These are phyloP conservation scores for Brachionus paranguensis DNA, from an alignment of 1,140 invertebrate species.

Conservation along the genomic window DNA sequence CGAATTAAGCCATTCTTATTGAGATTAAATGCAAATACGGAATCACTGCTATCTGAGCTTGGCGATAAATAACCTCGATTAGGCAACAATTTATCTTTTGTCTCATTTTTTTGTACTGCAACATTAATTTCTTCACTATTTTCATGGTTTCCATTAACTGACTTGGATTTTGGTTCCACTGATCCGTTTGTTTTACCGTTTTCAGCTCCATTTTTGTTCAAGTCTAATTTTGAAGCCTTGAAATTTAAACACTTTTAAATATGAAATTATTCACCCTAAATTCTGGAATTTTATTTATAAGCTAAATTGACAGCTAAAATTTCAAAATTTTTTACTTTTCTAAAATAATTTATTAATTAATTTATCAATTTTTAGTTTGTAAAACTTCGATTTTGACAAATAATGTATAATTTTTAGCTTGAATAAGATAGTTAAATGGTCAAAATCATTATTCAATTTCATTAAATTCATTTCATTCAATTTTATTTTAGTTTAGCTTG, in stretches of 20 bases:
- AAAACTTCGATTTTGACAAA: no score
- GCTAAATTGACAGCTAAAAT: no score
- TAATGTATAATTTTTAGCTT: no score
- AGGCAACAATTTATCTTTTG: not conserved
- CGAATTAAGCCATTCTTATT: not conserved
- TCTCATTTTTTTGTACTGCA: not conserved
- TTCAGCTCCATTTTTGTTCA: not conserved
- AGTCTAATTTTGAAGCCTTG: not conserved
- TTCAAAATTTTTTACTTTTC: no score
- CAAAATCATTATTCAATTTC: no score
- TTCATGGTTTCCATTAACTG: not conserved
- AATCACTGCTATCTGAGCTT: conserved; percentile 28
- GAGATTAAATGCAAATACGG: not conserved
- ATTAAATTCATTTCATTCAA: no score
- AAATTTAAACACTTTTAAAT: not conserved
- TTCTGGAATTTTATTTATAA: no score
- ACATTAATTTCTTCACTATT: not conserved
- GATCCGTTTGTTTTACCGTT: not conserved
- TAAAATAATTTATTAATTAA: no score
- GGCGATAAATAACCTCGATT: conserved; percentile 27
- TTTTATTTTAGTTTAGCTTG: no score
- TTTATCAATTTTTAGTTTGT: no score
- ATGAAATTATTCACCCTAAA: not conserved
- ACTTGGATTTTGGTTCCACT: not conserved
- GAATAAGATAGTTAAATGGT: no score